Percentiles rank a stretch among this genome's conserved stretches.
These are phyloP conservation scores for Rhogogaster chlorosoma DNA, from an alignment of 2,888 invertebrate genomes.

Conservation along the genomic window DNA sequence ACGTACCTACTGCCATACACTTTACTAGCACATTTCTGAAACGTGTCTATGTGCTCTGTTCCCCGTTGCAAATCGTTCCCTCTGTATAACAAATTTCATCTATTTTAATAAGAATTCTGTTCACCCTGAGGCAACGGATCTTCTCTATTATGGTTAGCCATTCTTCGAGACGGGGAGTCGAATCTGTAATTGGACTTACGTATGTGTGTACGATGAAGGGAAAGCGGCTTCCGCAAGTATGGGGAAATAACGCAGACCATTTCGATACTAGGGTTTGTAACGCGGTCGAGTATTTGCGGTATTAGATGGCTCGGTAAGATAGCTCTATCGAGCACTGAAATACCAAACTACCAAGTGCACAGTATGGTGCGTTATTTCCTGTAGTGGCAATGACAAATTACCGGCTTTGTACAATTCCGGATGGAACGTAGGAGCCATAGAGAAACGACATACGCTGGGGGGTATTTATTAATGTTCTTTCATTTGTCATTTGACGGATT, in stretches of 20 bases:
- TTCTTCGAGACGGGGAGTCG: neutral
- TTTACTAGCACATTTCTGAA: neutral
- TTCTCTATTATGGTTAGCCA: neutral
- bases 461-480: neutral
- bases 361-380: constrained; percentile 25
- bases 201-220: neutral
- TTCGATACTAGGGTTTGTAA: neutral
- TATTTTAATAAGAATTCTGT: neutral
- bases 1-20: constrained; percentile 9
- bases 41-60: neutral
- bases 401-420: neutral
- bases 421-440: neutral
- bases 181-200: neutral
- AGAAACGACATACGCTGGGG: neutral
- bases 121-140: neutral
- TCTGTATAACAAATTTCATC: too few relatives aligned
- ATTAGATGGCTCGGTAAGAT: constrained; percentile 9
- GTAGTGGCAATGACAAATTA: constrained; percentile 38
- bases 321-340: neutral
- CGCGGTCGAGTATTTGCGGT: neutral
- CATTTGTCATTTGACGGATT: neutral
- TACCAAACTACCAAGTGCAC: neutral
- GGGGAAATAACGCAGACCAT: neutral
- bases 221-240: neutral
- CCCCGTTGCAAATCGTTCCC: neutral